These are phyloP conservation scores for Heliconius aoede DNA, from an alignment of 2,888 invertebrate genomes.

Conservation along the genomic window DNA sequence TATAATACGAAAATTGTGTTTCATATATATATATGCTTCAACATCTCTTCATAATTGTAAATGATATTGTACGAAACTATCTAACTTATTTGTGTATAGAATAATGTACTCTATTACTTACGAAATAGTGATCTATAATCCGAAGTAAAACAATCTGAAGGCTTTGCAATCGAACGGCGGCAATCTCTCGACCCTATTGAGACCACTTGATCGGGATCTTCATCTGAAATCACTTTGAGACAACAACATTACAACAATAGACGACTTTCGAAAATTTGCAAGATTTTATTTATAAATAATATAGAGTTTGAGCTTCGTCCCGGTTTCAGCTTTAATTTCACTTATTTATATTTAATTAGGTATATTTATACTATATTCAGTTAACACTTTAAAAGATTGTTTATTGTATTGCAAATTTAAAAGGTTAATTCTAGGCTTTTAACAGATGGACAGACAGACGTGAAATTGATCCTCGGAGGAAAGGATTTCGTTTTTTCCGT, in stretches of 20 bases:
- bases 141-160: constrained; percentile 35
- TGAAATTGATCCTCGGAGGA: no score
- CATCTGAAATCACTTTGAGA: constrained; percentile 32
- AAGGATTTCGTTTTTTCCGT: no score
- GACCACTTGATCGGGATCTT: constrained; percentile 38
- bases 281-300: constrained; percentile 4
- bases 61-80: not conserved
- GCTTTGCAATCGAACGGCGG: constrained; percentile 36
- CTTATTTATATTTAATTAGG: no score
- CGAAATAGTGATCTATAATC: constrained; percentile 28
- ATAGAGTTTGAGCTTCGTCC: no score
- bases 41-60: constrained; percentile 10
- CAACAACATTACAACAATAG: constrained; percentile 35
- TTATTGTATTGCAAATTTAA: no score
- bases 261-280: constrained; percentile 15
- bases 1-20: not conserved
- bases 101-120: constrained; percentile 16
- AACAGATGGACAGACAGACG: no score
- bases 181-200: constrained; percentile 38
- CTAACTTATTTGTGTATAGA: not conserved
- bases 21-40: constrained; percentile 8
- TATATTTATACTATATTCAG: no score
- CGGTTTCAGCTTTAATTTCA: not conserved
- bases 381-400: no score
- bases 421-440: no score